Evolutionary conservation across 2,888 invertebrate genomes (phyloP), one percentile per base, ranked within the genome.

Genomic region (Drosophila vallismaia): DNA sequence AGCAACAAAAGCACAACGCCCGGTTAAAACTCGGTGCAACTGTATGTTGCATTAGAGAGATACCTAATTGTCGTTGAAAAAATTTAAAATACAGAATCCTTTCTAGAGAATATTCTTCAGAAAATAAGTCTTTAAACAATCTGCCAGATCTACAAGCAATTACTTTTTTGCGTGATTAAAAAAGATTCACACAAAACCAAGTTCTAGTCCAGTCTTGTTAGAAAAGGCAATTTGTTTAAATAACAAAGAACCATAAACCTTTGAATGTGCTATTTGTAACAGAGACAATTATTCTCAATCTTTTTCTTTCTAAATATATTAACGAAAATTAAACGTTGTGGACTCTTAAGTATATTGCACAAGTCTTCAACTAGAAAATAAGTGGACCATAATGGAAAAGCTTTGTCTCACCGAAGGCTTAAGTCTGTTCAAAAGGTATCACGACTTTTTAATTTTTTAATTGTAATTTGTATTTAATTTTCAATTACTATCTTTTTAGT

Each of bases 1-100:
- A 55, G 77, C 53, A 71, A 56, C 40, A 60, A 63, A 81, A 78
- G 4, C 76, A 76, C 71, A 74, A 19, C 19, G 19, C 19, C 57
- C 66, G 71, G 63, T 55, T 69, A 4, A n/a, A 33, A n/a, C 33
- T 33, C 10, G 7, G 29, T 10, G n/a, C 4, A 33, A n/a, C 4
- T 33, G 10, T 10, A 10, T 4, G n/a, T 31, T 9, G 8, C 2
- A 33, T 33, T 5, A 33, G 33, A 33, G 33, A 33, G 33, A 33
- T n/a, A 33, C 19, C 33, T 33, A 33, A 33, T 33, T 33, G 33
- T 33, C 33, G n/a, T 10, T 33, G 19, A 19, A 19, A 19, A 19
- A 19, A 19, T 19, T 1, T 19, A 19, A 19, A 19, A 19, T 19
- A 19, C 1, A 19, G 19, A 19, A 19, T 19, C 2, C 19, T 19